Evolutionary conservation across 92 coral and sea anemone genomes (phyloP), one percentile per base, ranked within the genome.

Genomic region (Epizoanthus stellaris): DNA sequence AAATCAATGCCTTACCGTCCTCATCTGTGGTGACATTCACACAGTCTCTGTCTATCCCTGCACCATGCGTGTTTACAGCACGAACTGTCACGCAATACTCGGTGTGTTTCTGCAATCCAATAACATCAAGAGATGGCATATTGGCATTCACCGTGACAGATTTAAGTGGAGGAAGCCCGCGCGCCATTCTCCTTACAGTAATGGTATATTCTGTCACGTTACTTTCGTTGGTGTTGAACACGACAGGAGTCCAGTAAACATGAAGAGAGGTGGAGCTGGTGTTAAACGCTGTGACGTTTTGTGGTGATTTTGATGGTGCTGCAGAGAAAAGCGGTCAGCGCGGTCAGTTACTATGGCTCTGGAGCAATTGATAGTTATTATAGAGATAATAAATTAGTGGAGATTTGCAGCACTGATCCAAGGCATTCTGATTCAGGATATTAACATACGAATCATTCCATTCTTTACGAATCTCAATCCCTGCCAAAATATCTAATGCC

Each of bases 201-300:
- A 47, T 17, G 11, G 3, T 39, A 10, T 72, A 72, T 72, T 72
- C 77, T 43, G 77, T 72, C 40, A 47, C 77, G n/a, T 45, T 72
- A 16, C 54, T 70, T 19, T 43, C 58, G 14, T 43, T 72, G 11
- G 77, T 14, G 7, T 21, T 21, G 34, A 72, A 47, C 21, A 43
- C 54, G 21, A 79, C 69, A 38, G 49, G 79, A 68, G 47, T 47
- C 89, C 89, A 86, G 12, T 17, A 61, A 2, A 86, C 52, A 30
- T 21, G 68, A 5, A 86, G 72, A 40, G 77, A 76, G 16, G 89
- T 86, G 1, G 85, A 86, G 45, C 85, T 77, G 17, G 75, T 75
- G 45, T 86, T 86, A 70, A 66, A 86, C 45, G 85, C 89, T 19
- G 85, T 77, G 23, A 86, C 42, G 16, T 77, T 79, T 39, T 49